phyloP scores from a whole-genome alignment of 2,888 invertebrate genomes.

The Tyria jacobaeae region DNA sequence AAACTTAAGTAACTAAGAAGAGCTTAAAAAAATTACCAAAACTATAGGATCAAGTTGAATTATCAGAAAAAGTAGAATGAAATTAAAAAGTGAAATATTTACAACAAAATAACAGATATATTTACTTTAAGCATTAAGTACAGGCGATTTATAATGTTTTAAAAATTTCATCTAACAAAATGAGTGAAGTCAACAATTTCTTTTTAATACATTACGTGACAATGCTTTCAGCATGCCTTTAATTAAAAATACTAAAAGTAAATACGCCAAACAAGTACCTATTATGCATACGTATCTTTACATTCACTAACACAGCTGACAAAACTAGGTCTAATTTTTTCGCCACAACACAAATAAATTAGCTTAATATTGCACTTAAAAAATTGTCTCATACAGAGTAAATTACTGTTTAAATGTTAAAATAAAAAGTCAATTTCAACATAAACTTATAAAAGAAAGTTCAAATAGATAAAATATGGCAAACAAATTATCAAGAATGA shows the following conservation, averaged over 20 bases:
- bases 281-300: slow-evolving; percentile 58
- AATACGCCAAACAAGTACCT: slow-evolving; percentile 44
- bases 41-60: neutral
- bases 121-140: neutral
- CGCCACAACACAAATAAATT: slow-evolving; percentile 54
- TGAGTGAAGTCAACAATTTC: neutral
- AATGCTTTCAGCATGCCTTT: slow-evolving; percentile 1
- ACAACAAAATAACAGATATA: neutral
- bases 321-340: slow-evolving; percentile 61
- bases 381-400: slow-evolving; percentile 31
- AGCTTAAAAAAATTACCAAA: neutral
- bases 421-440: slow-evolving; percentile 49
- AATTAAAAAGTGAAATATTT: neutral
- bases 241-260: slow-evolving; percentile 41
- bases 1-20: neutral
- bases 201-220: neutral
- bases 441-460: slow-evolving; percentile 66
- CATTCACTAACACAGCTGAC: slow-evolving; percentile 65
- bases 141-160: neutral
- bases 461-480: slow-evolving; percentile 82
- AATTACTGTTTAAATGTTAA: slow-evolving; percentile 46
- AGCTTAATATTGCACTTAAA: slow-evolving; percentile 17
- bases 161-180: neutral
- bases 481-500: slow-evolving; percentile 69
- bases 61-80: neutral